phyloP scores from a whole-genome alignment of 2,797 vertebrate genomes.

The Propithecus deckenii region DNA sequence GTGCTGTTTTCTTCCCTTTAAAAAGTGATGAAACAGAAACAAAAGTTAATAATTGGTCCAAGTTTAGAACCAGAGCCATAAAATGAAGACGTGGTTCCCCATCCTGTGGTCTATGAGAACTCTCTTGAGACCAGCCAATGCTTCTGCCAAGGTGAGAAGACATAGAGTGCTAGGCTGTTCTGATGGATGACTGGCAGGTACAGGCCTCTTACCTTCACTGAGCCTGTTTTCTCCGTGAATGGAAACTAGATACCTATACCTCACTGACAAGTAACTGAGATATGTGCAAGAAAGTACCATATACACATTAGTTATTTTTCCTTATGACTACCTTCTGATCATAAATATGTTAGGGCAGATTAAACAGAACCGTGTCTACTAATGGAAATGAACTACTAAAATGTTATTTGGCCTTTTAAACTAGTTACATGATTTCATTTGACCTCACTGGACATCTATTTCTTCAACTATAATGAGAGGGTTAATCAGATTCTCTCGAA shows the following conservation, averaged over 20 bases:
- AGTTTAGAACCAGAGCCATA: not conserved
- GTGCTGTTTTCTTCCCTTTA: not conserved
- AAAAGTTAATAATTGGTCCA: not conserved
- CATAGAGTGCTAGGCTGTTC: not conserved
- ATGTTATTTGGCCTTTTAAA: conserved; percentile 52
- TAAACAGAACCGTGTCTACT: conserved; percentile 24
- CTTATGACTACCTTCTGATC: not conserved
- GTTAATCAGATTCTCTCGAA: conserved; percentile 59
- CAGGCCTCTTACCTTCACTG: not conserved
- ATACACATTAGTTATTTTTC: not conserved
- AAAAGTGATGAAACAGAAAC: not conserved
- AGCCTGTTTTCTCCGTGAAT: not conserved
- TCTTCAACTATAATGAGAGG: conserved; percentile 41
- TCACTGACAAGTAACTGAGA: not conserved
- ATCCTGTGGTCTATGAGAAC: not conserved
- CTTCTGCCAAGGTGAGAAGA: not conserved
- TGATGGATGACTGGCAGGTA: not conserved
- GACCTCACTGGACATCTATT: conserved; percentile 38
- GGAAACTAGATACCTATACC: not conserved
- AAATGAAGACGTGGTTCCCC: not conserved
- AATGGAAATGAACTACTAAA: conserved; percentile 38
- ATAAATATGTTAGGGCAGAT: not conserved
- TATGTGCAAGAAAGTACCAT: not conserved
- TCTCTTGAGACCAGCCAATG: not conserved
- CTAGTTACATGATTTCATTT: conserved; percentile 7